phyloP scores from a whole-genome alignment of 2,113 vertebrate genomes.

The Chrysemys picta region DNA sequence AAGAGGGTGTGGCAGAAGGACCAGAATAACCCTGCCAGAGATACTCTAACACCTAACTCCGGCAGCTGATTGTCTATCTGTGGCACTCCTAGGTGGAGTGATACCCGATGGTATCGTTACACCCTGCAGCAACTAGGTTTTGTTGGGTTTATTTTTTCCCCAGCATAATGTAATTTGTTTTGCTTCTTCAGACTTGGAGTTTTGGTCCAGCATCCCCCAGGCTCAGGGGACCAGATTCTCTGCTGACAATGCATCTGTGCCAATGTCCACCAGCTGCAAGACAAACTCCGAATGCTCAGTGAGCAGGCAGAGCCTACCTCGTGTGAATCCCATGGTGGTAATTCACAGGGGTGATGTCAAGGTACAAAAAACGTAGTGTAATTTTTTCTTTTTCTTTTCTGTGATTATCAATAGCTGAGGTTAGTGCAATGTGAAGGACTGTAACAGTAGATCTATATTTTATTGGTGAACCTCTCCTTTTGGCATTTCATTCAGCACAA shows the following conservation, averaged over 20 bases:
- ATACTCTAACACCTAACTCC: not conserved
- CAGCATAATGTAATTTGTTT: not conserved
- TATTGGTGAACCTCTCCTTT: not conserved
- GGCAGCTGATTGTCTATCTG: not conserved
- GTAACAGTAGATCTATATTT: not conserved
- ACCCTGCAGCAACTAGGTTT: not conserved
- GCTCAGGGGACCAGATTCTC: not conserved
- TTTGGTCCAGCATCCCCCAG: not conserved
- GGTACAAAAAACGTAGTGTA: not conserved
- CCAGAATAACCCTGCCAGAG: not conserved
- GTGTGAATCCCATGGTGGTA: not conserved
- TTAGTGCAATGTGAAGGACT: not conserved
- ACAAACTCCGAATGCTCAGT: not conserved
- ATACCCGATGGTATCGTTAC: not conserved
- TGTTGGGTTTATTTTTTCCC: not conserved
- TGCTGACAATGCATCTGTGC: not conserved
- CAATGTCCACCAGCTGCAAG: not conserved
- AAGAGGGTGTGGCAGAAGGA: accelerated
- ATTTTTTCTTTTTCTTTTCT: not conserved
- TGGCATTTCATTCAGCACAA: not conserved
- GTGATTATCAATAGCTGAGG: not conserved
- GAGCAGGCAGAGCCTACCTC: not conserved
- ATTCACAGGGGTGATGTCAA: not conserved
- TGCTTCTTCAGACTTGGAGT: not conserved
- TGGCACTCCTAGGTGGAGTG: not conserved